phyloP scores from a whole-genome alignment of 2,888 invertebrate species.

The Volucella inanis region DNA sequence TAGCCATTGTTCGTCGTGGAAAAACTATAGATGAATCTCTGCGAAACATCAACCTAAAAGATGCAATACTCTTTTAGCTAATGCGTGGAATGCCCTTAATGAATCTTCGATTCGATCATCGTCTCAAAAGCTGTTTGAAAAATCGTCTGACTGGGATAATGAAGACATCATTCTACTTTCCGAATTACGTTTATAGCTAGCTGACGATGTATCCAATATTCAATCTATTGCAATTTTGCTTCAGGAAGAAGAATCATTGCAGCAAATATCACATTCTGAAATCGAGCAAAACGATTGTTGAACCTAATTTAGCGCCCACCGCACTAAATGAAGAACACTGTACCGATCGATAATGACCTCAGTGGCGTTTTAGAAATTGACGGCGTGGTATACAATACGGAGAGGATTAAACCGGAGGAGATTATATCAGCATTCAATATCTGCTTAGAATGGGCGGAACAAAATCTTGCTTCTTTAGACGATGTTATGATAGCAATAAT shows the following conservation, averaged over 20 bases:
- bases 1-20: too few relatives aligned
- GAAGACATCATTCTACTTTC: slow-evolving; percentile 6
- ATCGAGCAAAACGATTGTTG: not conserved
- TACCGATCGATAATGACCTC: not conserved
- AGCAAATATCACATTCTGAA: too few relatives aligned
- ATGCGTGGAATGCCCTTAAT: slow-evolving; percentile 6
- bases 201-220: too few relatives aligned
- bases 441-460: not conserved
- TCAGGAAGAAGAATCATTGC: too few relatives aligned
- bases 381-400: not conserved
- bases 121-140: slow-evolving; percentile 36
- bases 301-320: not conserved
- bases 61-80: too few relatives aligned
- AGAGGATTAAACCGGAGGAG: not conserved
- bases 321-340: slow-evolving; percentile 2
- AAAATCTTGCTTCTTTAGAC: too few relatives aligned
- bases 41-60: too few relatives aligned
- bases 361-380: too few relatives aligned
- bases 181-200: not conserved
- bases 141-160: slow-evolving; percentile 17
- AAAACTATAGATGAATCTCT: too few relatives aligned
- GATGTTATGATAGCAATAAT: too few relatives aligned
- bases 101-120: slow-evolving; percentile 40
- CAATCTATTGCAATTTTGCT: too few relatives aligned
- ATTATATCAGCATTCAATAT: not conserved